Evolutionary conservation across 2,888 invertebrate species (phyloP).

Genomic region (Lymantria monacha): DNA sequence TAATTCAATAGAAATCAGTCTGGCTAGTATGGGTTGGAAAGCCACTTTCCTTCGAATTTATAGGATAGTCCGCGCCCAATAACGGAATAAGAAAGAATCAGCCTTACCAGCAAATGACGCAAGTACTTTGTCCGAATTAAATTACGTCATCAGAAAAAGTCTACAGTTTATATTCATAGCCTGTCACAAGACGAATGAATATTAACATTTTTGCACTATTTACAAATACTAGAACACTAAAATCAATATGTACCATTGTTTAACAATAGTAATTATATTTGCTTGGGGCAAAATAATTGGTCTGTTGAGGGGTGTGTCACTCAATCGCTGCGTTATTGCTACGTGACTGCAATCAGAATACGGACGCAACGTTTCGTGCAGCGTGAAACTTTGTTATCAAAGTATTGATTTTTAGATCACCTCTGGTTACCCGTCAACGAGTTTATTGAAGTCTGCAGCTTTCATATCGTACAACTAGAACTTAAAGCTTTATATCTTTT

Average conservation of each 20-base stretch:
- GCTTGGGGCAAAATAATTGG: conserved; percentile 51
- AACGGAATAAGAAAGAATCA: no score
- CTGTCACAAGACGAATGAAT: neutral
- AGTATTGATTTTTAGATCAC: conserved; percentile 38
- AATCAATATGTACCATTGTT: conserved; percentile 30
- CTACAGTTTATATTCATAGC: no score
- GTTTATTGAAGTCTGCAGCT: conserved; percentile 29
- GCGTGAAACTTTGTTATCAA: conserved; percentile 35
- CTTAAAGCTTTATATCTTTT: conserved; percentile 8
- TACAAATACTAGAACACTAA: conserved; percentile 1
- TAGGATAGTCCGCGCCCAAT: no score
- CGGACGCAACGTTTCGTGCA: conserved; percentile 33
- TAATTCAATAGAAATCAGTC: no score
- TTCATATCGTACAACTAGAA: conserved; percentile 19
- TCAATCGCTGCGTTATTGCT: conserved; percentile 70
- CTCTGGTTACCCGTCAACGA: conserved; percentile 29
- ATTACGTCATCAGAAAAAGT: no score
- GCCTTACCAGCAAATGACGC: no score
- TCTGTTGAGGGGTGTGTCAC: conserved; percentile 64
- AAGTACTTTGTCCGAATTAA: no score
- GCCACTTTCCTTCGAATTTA: no score
- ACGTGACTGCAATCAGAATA: conserved; percentile 65
- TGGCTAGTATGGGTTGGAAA: no score
- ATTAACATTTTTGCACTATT: neutral
- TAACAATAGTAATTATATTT: conserved; percentile 36